Base-by-base conservation (phyloP, 2,888 invertebrate species). In the Thereva unica region DNA sequence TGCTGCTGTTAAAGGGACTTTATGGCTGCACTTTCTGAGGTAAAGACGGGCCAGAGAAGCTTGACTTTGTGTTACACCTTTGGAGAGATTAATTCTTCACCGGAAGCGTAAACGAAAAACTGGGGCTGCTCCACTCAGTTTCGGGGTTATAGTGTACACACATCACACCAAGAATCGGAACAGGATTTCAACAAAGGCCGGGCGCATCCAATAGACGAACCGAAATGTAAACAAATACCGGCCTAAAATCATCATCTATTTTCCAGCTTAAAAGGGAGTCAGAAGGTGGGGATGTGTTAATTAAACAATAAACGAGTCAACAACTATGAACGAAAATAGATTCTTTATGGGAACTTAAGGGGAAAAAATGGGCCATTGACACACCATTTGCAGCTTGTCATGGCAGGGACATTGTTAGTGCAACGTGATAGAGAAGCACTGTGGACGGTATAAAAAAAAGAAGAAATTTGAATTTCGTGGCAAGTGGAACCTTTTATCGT, bases 221-320 rank as follows among this genome's bases (percentile, higher is more conserved):
- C 12, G 41, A 41, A 23, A 23, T 23, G 41, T 61, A 61, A 61
- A 61, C 61, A 61, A 61, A 61, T 47, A 59, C 38, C 8, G 7
- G 12, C 8, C 40, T 37, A 34, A 61, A 61, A 61, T n/a, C n/a
- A n/a, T n/a, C n/a, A n/a, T n/a, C n/a, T 12, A 55, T 42, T 10
- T 45, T 42, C 44, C 5, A 12, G 10, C 34, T 50, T 50, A 50
- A 50, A 50, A 42, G 34, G 23, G 23, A 23, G 23, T 23, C 23
- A 57, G 50, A 40, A 61, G 12, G 50, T 49, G 61, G 34, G 34
- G 61, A 61, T 42, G 61, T 61, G 61, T 61, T 61, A 61, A 61
- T 61, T 61, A 61, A 61, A 61, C 61, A 61, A 61, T 61, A 61
- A 61, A 61, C 49, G 50, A 50, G 61, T 50, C 50, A 50, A 42